phyloP scores from a whole-genome alignment of 92 coral and sea anemone species.

The Zoanthus gigantus region DNA sequence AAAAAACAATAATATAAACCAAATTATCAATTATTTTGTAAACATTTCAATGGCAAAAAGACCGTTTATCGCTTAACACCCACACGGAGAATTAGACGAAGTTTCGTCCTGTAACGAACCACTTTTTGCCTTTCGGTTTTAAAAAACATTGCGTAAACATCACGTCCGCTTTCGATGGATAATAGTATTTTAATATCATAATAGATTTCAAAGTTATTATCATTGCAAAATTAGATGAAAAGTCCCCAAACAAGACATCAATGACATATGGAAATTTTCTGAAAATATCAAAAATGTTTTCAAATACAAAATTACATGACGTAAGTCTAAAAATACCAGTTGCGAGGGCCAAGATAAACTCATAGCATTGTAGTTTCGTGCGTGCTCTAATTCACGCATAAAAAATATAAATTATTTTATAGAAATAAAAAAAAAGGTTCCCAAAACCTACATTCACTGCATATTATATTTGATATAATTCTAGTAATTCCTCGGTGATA shows the following conservation, averaged over 20 bases:
- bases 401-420: background rate
- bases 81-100: background rate
- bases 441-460: no score
- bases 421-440: background rate
- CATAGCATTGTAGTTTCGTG: background rate
- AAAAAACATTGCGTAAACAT: slow-evolving; percentile 11
- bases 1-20: slow-evolving; percentile 13
- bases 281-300: background rate
- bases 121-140: background rate
- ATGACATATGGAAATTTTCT: slow-evolving; percentile 11
- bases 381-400: background rate
- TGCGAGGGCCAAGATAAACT: background rate
- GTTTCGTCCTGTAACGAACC: background rate
- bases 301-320: background rate
- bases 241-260: background rate
- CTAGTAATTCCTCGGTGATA: background rate
- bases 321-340: background rate
- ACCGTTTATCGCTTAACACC: background rate
- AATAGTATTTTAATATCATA: background rate
- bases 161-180: background rate
- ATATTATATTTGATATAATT: background rate
- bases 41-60: slow-evolving; percentile 21
- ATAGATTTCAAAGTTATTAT: background rate
- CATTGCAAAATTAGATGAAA: background rate
- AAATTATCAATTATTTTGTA: slow-evolving; percentile 11